These are phyloP conservation scores for Drosophila saltans DNA, from an alignment of 1,140 invertebrate genomes.

Conservation along the genomic window DNA sequence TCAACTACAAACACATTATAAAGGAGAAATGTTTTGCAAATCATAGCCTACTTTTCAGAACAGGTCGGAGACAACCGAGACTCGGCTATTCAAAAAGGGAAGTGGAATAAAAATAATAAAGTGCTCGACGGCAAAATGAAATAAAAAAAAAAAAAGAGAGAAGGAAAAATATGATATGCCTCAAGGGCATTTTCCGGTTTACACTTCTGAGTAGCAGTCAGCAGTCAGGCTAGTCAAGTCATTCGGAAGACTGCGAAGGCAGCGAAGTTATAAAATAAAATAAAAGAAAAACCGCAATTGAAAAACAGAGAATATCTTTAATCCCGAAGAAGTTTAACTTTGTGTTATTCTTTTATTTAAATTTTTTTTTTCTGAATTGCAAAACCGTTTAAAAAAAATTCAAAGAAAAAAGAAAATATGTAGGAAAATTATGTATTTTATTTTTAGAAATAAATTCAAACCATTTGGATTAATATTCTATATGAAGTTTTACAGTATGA, in stretches of 20 bases:
- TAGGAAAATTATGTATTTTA: too few relatives aligned
- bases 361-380: too few relatives aligned
- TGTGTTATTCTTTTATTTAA: too few relatives aligned
- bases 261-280: slow-evolving; percentile 1
- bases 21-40: neutral
- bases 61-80: neutral
- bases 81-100: neutral
- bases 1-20: neutral
- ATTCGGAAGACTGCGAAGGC: neutral
- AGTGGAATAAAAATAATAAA: slow-evolving; percentile 1
- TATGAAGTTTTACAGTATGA: too few relatives aligned
- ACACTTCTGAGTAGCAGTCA: slow-evolving; percentile 4
- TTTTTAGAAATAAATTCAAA: too few relatives aligned
- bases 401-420: too few relatives aligned
- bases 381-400: too few relatives aligned
- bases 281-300: neutral
- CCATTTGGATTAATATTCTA: too few relatives aligned
- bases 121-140: neutral
- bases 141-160: neutral
- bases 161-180: slow-evolving; percentile 1
- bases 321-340: too few relatives aligned
- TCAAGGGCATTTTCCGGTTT: slow-evolving; percentile 10
- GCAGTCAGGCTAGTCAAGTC: neutral
- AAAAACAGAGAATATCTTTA: neutral
- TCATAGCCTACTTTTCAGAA: slow-evolving; percentile 7